A percentile compares a stretch with the other conserved stretches of the same genome.
These are phyloP conservation scores for Arge pagana DNA, from an alignment of 2,888 invertebrate species.

Conservation along the genomic window DNA sequence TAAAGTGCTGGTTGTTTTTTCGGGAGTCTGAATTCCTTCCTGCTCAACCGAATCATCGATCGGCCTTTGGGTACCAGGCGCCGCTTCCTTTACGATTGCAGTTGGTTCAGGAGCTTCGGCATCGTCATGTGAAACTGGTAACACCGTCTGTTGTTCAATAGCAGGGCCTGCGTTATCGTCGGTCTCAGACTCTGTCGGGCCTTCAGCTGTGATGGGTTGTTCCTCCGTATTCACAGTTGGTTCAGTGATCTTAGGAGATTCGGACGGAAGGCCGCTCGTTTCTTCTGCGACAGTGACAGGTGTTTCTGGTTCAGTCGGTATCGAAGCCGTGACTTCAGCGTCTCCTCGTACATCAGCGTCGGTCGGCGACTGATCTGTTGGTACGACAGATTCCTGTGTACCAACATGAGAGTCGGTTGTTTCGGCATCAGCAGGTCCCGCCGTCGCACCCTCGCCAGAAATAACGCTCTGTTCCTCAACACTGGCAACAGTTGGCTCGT, in stretches of 20 bases:
- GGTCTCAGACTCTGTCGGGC: not conserved
- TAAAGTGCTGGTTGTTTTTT: slow-evolving; percentile 6
- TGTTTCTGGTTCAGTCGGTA: slow-evolving; percentile 13
- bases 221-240: slow-evolving; percentile 34
- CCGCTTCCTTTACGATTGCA: not conserved
- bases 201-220: slow-evolving; percentile 35
- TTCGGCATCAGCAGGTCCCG: not conserved
- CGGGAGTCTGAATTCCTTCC: slow-evolving; percentile 20
- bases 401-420: not conserved
- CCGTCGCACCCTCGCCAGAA: not conserved
- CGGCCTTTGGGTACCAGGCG: too few species aligned
- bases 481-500: not conserved
- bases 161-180: slow-evolving; percentile 11
- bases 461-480: not conserved
- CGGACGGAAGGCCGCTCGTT: slow-evolving; percentile 33
- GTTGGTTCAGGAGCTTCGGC: slow-evolving; percentile 15
- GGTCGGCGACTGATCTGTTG: not conserved
- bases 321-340: too few species aligned
- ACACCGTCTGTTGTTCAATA: slow-evolving; percentile 8
- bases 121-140: slow-evolving; percentile 1
- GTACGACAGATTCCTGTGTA: not conserved
- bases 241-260: slow-evolving; percentile 31
- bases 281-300: slow-evolving; percentile 22
- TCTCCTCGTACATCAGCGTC: too few species aligned
- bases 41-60: too few species aligned